Evolutionary conservation across 1,140 invertebrate genomes (phyloP), one percentile per base, ranked within the genome.

Genomic region (Limonius californicus): DNA sequence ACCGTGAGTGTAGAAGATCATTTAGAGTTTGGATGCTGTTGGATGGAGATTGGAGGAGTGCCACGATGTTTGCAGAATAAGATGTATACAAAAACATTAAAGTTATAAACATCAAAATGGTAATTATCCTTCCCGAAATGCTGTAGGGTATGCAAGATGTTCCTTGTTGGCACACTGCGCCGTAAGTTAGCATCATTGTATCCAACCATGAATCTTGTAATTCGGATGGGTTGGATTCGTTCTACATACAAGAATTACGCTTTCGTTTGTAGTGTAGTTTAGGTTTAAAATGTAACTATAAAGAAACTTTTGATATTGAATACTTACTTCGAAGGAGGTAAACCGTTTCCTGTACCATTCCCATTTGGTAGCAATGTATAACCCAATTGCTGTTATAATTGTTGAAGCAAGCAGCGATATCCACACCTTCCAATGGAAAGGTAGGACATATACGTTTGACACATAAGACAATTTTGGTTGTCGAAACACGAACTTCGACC

Each of bases 391-490:
- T 6, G 78, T 21, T 6, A 39, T 2, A 39, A 12, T 12, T 14
- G n/a, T 39, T 12, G n/a, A 39, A 3, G 20, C 74, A 11, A 74
- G 61, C 11, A 78, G 79, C 18, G 80, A 81, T 16, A 81, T 71
- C 86, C 86, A 88, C 0, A 87, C 83, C 1, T 75, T 73, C 2
- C 64, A 74, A 55, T 81, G 75, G 67, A 88, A 88, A 0, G 86
- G 85, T 35, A 87, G 64, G 12, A 79, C 67, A 63, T 85, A 88
- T 20, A 87, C 79, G 68, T 87, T 87, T 54, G 79, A 82, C 18
- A 86, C 80, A 62, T 83, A 86, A 0, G 85, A 87, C n/a, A 88
- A 69, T 65, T 87, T 83, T 4, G 86, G 85, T 72, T 83, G 81
- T 23, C 82, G 79, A 67, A 88, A 87, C 11, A 88, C 79, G 70